phyloP scores from a whole-genome alignment of 2,888 invertebrate species.

The Microctonus brassicae region DNA sequence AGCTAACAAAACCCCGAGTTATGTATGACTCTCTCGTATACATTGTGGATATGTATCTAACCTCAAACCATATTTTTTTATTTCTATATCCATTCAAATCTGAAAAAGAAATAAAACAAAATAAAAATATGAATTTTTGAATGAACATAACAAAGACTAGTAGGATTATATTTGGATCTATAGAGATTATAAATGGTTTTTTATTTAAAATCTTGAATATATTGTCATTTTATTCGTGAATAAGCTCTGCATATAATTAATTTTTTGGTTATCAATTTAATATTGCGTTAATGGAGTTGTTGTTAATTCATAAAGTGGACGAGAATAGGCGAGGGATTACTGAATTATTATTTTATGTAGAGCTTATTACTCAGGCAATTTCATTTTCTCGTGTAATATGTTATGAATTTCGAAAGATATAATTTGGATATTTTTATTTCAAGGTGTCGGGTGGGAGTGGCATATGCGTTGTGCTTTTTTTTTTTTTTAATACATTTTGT shows the following conservation, averaged over 20 bases:
- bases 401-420: constrained; percentile 43
- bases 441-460: no score
- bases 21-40: background rate
- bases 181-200: background rate
- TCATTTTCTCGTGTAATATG: constrained; percentile 39
- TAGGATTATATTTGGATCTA: background rate
- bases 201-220: no score
- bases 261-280: no score
- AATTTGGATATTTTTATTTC: constrained; percentile 36
- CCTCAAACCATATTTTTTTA: background rate
- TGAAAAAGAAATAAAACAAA: background rate
- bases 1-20: constrained; percentile 10
- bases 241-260: no score
- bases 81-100: background rate
- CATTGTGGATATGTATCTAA: background rate
- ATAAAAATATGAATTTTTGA: background rate
- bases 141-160: background rate
- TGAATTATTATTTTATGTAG: background rate
- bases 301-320: no score
- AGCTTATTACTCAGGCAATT: constrained; percentile 39
- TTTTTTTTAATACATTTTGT: no score
- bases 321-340: no score
- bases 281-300: no score
- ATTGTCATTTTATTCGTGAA: no score
- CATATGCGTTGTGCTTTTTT: background rate